These are phyloP conservation scores for Zoanthus sociatus DNA, from an alignment of 92 coral and sea anemone species.

Conservation along the genomic window DNA sequence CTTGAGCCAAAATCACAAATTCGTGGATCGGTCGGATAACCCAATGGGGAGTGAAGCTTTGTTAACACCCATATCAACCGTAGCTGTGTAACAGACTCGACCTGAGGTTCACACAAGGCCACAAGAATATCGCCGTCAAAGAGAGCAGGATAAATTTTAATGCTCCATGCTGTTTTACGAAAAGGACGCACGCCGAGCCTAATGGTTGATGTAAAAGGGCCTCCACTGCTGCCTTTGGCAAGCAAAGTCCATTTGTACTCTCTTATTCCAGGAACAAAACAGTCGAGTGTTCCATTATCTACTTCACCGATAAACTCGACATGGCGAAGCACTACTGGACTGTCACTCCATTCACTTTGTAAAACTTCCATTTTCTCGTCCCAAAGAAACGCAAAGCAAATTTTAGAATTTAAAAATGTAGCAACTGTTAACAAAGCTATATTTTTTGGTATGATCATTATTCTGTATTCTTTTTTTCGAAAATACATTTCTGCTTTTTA, in stretches of 20 bases:
- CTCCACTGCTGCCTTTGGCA: constrained; percentile 51
- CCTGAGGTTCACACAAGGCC: constrained; percentile 44
- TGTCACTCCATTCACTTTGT: constrained; percentile 57
- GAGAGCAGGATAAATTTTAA: constrained; percentile 27
- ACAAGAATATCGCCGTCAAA: constrained; percentile 43
- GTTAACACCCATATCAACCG: constrained; percentile 60
- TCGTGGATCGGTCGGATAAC: constrained; percentile 93
- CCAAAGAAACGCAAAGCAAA: constrained; percentile 47
- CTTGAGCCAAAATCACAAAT: constrained; percentile 73
- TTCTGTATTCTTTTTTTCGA: not conserved
- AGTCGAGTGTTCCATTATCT: constrained; percentile 92
- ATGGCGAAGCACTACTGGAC: constrained; percentile 80
- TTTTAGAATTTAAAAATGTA: not conserved
- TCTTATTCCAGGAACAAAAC: constrained; percentile 83
- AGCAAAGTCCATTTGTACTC: constrained; percentile 61
- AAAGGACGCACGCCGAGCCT: constrained; percentile 40
- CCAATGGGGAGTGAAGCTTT: constrained; percentile 91
- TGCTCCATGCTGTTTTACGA: constrained; percentile 32
- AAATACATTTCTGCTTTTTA: not conserved
- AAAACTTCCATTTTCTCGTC: constrained; percentile 72
- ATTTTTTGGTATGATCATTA: not conserved
- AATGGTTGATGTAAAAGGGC: constrained; percentile 20
- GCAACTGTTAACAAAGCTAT: not conserved
- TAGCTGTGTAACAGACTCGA: constrained; percentile 13
- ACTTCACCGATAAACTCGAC: constrained; percentile 87